Evolutionary conservation across 2,113 vertebrate species (phyloP).

Genomic region (Aspiorhynchus laticeps): DNA sequence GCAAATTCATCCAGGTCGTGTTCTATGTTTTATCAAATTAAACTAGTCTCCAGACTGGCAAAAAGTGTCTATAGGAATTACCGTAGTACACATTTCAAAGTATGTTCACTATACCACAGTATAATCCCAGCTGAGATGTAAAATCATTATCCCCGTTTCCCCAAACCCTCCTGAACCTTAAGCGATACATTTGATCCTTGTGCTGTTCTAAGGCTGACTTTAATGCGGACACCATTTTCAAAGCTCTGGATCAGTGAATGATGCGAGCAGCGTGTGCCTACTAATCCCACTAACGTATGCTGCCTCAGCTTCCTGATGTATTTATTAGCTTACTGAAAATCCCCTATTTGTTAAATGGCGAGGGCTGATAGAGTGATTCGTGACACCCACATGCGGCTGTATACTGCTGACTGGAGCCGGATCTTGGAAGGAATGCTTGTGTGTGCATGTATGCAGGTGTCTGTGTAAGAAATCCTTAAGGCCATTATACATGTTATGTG

Average conservation of each 20-base stretch:
- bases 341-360: constrained; percentile 44
- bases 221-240: constrained; percentile 24
- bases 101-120: background rate
- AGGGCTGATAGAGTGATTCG: constrained; percentile 56
- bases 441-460: constrained; percentile 17
- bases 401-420: constrained; percentile 45
- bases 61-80: background rate
- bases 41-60: background rate
- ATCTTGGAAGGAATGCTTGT: background rate
- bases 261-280: background rate
- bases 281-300: constrained; percentile 37
- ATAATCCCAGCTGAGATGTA: background rate
- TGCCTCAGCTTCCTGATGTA: constrained; percentile 36
- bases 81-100: background rate
- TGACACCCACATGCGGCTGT: constrained; percentile 41
- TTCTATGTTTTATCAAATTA: background rate
- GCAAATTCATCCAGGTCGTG: background rate
- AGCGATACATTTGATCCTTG: constrained; percentile 15
- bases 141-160: background rate
- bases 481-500: background rate
- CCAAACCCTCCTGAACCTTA: constrained; percentile 7
- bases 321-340: constrained; percentile 48
- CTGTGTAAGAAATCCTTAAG: constrained; percentile 6
- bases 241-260: constrained; percentile 24
- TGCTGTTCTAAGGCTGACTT: constrained; percentile 17